Conservation (phyloP, 2,113 vertebrate species). For the Brachionichthys hirsutus region DNA sequence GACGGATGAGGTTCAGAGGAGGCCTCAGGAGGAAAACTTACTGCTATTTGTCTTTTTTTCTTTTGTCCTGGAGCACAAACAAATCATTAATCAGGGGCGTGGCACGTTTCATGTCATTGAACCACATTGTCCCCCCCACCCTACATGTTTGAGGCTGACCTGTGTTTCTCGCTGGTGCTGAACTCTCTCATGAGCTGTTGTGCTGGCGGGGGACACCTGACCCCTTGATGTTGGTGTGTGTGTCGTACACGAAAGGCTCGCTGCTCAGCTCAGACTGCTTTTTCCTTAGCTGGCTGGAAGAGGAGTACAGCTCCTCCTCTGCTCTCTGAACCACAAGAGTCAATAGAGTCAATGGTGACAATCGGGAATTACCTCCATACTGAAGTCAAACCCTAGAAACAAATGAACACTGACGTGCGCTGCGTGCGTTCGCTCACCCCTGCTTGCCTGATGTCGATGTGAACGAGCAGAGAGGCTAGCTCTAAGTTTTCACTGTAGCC, state of each 20-base stretch:
- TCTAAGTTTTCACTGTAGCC: constrained; percentile 91
- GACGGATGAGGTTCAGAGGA: background rate
- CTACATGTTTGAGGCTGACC: constrained; percentile 53
- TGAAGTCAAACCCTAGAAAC: background rate
- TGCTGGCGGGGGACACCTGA: constrained; percentile 46
- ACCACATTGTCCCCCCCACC: too few species aligned
- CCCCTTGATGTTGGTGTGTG: constrained; percentile 79
- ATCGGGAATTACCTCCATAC: background rate
- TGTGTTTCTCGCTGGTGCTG: constrained; percentile 80
- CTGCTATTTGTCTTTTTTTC: constrained; percentile 93
- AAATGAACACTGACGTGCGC: background rate
- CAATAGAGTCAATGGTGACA: background rate
- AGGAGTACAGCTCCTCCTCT: constrained; percentile 92
- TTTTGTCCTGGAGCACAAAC: constrained; percentile 74
- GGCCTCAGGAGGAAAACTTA: constrained; percentile 87
- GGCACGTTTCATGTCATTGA: background rate
- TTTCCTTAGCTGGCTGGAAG: constrained; percentile 85
- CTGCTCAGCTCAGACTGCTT: constrained; percentile 82
- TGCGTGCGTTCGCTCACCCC: constrained; percentile 78
- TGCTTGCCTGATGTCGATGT: constrained; percentile 84
- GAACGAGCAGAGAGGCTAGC: constrained; percentile 89
- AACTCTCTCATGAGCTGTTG: constrained; percentile 80
- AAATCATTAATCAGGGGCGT: background rate
- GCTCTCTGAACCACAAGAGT: constrained; percentile 72
- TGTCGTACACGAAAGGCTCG: constrained; percentile 87